These are phyloP conservation scores for Dinocampus coccinellae DNA, from an alignment of 2,888 invertebrate genomes.

Conservation along the genomic window DNA sequence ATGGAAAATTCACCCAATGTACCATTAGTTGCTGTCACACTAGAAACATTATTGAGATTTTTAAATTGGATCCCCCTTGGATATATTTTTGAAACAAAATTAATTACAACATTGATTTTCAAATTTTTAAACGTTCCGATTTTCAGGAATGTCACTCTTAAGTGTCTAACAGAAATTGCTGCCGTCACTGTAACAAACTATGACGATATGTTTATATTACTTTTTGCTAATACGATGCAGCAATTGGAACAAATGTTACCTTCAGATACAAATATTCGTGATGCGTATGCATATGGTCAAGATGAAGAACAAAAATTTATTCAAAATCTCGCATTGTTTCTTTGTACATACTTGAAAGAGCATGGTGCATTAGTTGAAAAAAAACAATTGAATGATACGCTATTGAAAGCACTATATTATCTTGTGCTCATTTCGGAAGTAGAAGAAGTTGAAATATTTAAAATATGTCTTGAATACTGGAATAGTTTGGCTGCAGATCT, in stretches of 20 bases:
- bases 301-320: constrained; percentile 99
- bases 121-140: constrained; percentile 98
- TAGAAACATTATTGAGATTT: constrained; percentile 96
- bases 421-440: constrained; percentile 95
- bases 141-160: constrained; percentile 97
- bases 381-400: constrained; percentile 80
- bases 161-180: constrained; percentile 98
- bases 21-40: constrained; percentile 93
- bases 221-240: constrained; percentile 93
- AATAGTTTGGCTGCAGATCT: constrained; percentile 92
- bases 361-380: constrained; percentile 92
- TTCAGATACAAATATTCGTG: constrained; percentile 89
- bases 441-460: constrained; percentile 99
- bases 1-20: constrained; percentile 98
- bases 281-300: constrained; percentile 92
- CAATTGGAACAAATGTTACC: constrained; percentile 95
- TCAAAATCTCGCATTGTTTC: constrained; percentile 96
- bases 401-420: constrained; percentile 88
- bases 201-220: constrained; percentile 90
- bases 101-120: constrained; percentile 92
- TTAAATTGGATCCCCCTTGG: constrained; percentile 99
- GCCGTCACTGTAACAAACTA: constrained; percentile 91
- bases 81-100: constrained; percentile 98
- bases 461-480: constrained; percentile 99
- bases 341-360: constrained; percentile 96